Evolutionary conservation across 2,888 invertebrate species (phyloP).

Genomic region (Ormyrus thymus): DNA sequence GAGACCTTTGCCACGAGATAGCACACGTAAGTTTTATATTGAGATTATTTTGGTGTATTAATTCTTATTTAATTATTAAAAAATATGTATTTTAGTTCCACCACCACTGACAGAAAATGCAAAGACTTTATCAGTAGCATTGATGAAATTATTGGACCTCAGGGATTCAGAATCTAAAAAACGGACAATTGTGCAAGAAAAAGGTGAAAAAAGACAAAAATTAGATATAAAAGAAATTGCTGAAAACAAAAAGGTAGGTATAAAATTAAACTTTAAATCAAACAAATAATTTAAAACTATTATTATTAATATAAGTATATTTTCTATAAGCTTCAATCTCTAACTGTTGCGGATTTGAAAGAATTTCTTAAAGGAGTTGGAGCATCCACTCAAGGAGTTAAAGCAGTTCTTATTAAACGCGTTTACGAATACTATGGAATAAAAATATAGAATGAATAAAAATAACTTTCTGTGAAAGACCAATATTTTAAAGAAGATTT

Average conservation of each 20-base stretch:
- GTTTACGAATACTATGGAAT: too few relatives aligned
- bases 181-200: background rate
- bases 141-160: conserved; percentile 23
- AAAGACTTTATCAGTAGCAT: background rate
- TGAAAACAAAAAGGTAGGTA: conserved; percentile 24
- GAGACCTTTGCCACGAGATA: conserved; percentile 31
- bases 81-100: conserved; percentile 25
- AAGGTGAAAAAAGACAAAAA: conserved; percentile 7
- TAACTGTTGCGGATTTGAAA: conserved; percentile 39
- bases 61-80: background rate
- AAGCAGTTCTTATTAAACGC: conserved; percentile 26
- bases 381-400: conserved; percentile 38
- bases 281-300: background rate
- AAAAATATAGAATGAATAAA: conserved; percentile 7
- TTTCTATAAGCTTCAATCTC: conserved; percentile 33
- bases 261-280: background rate
- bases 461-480: background rate
- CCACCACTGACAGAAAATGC: conserved; percentile 7
- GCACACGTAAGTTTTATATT: conserved; percentile 37
- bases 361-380: conserved; percentile 16
- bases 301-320: conserved; percentile 4
- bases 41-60: background rate
- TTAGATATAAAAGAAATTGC: conserved; percentile 23
- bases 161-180: background rate
- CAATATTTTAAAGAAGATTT: too few relatives aligned